Evolutionary conservation across 2,888 invertebrate genomes (phyloP).

Genomic region (Julus scanicus): DNA sequence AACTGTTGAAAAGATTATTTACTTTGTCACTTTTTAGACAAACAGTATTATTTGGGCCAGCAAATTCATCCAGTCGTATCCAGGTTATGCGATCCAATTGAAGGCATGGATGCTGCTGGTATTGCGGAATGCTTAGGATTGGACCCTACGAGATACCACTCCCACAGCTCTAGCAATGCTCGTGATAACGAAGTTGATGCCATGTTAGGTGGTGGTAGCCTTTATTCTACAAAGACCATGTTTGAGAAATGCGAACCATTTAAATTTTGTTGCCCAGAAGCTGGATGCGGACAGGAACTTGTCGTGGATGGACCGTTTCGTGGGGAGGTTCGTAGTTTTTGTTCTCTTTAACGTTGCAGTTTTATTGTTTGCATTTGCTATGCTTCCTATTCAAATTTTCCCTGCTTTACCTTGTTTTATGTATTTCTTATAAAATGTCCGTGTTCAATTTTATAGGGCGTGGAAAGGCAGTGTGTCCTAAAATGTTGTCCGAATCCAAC

Average conservation of each 20-base stretch:
- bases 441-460: slow-evolving; percentile 61
- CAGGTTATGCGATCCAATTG: slow-evolving; percentile 94
- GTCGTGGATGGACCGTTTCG: slow-evolving; percentile 67
- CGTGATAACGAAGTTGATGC: slow-evolving; percentile 65
- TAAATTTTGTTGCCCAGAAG: slow-evolving; percentile 71
- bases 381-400: background rate
- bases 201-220: slow-evolving; percentile 61
- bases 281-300: slow-evolving; percentile 68
- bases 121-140: slow-evolving; percentile 90
- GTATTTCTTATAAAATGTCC: background rate
- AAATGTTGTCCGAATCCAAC: slow-evolving; percentile 78
- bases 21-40: slow-evolving; percentile 70
- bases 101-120: slow-evolving; percentile 88
- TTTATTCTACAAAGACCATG: background rate
- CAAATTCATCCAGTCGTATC: slow-evolving; percentile 97
- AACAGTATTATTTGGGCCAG: slow-evolving; percentile 89
- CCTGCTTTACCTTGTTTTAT: background rate
- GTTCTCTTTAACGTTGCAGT: background rate
- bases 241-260: slow-evolving; percentile 73
- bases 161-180: slow-evolving; percentile 44
- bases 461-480: slow-evolving; percentile 66
- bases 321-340: slow-evolving; percentile 64
- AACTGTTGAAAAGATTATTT: background rate
- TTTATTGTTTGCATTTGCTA: background rate
- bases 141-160: slow-evolving; percentile 7